A percentile compares a stretch with the other conserved stretches of the same genome.
Evolutionary conservation across 2,888 invertebrate species (phyloP).

Genomic region (Drosophila neotestacea): DNA sequence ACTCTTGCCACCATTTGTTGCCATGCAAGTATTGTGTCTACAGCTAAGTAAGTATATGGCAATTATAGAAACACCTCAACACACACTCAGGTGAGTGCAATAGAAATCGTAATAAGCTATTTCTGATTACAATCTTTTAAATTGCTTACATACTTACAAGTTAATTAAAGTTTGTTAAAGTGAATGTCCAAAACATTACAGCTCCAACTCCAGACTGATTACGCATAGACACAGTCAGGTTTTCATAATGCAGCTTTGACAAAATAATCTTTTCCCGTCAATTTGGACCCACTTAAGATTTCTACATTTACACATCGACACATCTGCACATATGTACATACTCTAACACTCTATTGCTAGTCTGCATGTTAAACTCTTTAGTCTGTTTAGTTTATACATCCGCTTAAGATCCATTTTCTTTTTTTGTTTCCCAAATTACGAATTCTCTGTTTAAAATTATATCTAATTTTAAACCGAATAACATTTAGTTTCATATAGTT

Average conservation of each 20-base stretch:
- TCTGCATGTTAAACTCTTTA: constrained; percentile 12
- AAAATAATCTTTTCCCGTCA: constrained; percentile 39
- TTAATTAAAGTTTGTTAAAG: constrained; percentile 30
- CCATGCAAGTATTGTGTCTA: constrained; percentile 2
- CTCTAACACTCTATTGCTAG: constrained; percentile 18
- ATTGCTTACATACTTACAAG: constrained; percentile 1
- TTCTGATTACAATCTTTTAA: constrained; percentile 49
- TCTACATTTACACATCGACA: constrained; percentile 9
- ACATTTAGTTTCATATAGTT: constrained; percentile 2
- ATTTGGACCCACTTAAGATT: constrained; percentile 48
- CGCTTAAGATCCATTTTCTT: constrained; percentile 29
- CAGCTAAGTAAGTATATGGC: constrained; percentile 36
- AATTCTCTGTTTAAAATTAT: constrained; percentile 30
- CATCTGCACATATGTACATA: background rate
- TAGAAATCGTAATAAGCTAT: constrained; percentile 60
- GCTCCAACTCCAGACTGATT: constrained; percentile 13
- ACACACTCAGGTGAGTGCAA: constrained; percentile 26
- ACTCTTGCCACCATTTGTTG: constrained; percentile 25
- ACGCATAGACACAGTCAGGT: constrained; percentile 15
- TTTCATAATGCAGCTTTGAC: constrained; percentile 56
- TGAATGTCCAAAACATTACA: constrained; percentile 51
- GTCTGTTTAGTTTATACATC: constrained; percentile 47
- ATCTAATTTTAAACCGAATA: constrained; percentile 41
- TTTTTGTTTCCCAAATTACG: constrained; percentile 19
- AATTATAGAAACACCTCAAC: constrained; percentile 51